These are phyloP conservation scores for Leptonema lineaticorne DNA, from an alignment of 1,140 invertebrate species.

Conservation along the genomic window DNA sequence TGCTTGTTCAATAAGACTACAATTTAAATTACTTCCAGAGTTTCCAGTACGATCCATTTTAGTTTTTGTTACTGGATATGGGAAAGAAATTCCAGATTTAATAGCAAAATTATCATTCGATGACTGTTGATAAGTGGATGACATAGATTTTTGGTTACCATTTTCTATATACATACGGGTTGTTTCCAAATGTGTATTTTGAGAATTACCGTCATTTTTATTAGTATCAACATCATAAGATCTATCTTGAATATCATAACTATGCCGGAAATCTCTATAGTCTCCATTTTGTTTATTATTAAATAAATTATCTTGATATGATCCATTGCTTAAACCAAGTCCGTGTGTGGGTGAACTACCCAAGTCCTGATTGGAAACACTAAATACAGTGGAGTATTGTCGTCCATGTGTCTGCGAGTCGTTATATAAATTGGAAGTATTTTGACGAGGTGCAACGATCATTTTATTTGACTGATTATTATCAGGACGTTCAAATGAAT, in stretches of 20 bases:
- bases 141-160: background rate
- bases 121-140: conserved; percentile 8
- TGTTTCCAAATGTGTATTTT: conserved; percentile 16
- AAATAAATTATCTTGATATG: conserved; percentile 20
- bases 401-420: conserved; percentile 47
- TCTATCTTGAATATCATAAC: conserved; percentile 30
- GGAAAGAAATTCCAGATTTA: conserved; percentile 27
- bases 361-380: conserved; percentile 39
- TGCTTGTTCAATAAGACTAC: conserved; percentile 45
- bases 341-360: conserved; percentile 18
- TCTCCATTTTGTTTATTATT: conserved; percentile 26
- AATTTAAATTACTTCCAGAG: conserved; percentile 30
- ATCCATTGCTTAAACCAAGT: conserved; percentile 14
- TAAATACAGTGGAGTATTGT: conserved; percentile 45
- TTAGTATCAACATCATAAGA: conserved; percentile 15
- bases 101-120: conserved; percentile 11
- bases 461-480: conserved; percentile 32
- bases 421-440: conserved; percentile 44
- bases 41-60: conserved; percentile 37
- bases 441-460: conserved; percentile 32
- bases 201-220: conserved; percentile 22
- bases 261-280: conserved; percentile 31
- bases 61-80: conserved; percentile 42
- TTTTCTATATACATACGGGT: conserved; percentile 20
- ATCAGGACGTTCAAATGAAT: conserved; percentile 46